phyloP scores from a whole-genome alignment of 64 coral and sea anemone species.

The Astreopora myriophthalma region DNA sequence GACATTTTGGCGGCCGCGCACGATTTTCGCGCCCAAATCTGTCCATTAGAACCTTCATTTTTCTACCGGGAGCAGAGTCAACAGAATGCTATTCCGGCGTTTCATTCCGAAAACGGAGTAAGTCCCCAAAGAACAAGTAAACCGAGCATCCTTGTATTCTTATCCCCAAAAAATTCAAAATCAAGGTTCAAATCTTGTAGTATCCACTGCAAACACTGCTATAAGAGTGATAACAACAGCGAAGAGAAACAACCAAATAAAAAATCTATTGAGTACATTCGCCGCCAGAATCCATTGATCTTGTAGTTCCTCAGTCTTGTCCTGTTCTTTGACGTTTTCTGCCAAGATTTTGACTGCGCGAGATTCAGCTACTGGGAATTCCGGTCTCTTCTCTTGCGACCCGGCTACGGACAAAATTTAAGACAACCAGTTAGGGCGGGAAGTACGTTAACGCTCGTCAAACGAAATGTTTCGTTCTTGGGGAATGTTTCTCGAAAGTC shows the following conservation, averaged over 20 bases:
- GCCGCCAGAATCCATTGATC: constrained; percentile 85
- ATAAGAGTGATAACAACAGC: constrained; percentile 78
- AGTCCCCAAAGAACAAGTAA: too few relatives aligned
- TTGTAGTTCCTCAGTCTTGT: constrained; percentile 66
- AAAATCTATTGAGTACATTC: constrained; percentile 89
- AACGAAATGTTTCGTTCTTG: too few relatives aligned
- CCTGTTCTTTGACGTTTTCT: constrained; percentile 68
- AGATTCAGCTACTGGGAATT: constrained; percentile 46
- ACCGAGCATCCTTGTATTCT: too few relatives aligned
- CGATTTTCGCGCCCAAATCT: too few relatives aligned
- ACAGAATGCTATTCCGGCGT: too few relatives aligned
- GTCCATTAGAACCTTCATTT: too few relatives aligned
- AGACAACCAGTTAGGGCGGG: not conserved
- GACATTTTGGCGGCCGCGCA: too few relatives aligned
- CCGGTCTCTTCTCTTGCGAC: constrained; percentile 37
- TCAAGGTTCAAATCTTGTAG: not conserved
- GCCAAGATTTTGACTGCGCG: constrained; percentile 73
- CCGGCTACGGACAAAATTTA: constrained; percentile 5
- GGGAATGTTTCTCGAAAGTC: too few relatives aligned
- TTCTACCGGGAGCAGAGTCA: too few relatives aligned
- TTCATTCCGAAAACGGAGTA: too few relatives aligned
- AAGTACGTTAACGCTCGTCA: too few relatives aligned
- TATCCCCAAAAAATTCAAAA: not conserved
- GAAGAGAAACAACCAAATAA: constrained; percentile 80
- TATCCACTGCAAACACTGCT: constrained; percentile 61